These are phyloP conservation scores for Apostichopus californicus DNA, from an alignment of 35 echinoderm and acorn worm genomes.

Conservation along the genomic window DNA sequence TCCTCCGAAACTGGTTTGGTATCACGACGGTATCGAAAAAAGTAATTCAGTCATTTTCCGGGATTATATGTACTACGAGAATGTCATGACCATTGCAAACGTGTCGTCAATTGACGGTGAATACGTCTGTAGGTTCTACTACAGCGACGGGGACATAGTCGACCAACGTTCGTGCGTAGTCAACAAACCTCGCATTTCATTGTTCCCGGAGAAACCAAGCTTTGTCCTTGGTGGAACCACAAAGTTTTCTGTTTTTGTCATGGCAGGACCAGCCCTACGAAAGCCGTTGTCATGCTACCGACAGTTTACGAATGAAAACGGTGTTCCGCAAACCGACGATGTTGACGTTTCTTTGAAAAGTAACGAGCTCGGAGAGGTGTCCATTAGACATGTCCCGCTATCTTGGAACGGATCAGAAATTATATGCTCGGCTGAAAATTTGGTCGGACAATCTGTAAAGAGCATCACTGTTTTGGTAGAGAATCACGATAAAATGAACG, in stretches of 20 bases:
- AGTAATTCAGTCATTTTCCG: slow-evolving; percentile 25
- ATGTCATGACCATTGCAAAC: slow-evolving; percentile 3
- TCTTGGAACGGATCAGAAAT: slow-evolving; percentile 42
- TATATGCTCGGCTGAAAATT: slow-evolving; percentile 27
- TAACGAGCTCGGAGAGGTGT: slow-evolving; percentile 15
- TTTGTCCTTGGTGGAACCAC: slow-evolving; percentile 36
- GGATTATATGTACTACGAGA: slow-evolving; percentile 51
- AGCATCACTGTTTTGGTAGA: slow-evolving; percentile 15
- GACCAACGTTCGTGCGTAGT: slow-evolving; percentile 42
- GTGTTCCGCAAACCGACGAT: slow-evolving; percentile 4
- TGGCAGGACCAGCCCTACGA: slow-evolving; percentile 29
- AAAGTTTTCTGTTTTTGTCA: slow-evolving; percentile 27
- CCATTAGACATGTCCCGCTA: background rate
- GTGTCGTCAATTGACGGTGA: background rate
- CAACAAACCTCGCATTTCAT: background rate
- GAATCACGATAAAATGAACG: slow-evolving; percentile 20
- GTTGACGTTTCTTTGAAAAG: slow-evolving; percentile 9
- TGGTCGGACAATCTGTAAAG: slow-evolving; percentile 26
- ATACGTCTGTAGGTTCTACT: slow-evolving; percentile 36
- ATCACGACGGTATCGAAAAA: background rate
- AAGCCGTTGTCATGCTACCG: slow-evolving; percentile 17
- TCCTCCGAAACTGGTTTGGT: slow-evolving; percentile 47
- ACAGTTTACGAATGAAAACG: background rate
- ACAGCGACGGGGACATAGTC: slow-evolving; percentile 50
- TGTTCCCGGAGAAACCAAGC: slow-evolving; percentile 4